These are phyloP conservation scores for Sphaerodactylus townsendi DNA, from an alignment of 2,113 vertebrate species.

Conservation along the genomic window DNA sequence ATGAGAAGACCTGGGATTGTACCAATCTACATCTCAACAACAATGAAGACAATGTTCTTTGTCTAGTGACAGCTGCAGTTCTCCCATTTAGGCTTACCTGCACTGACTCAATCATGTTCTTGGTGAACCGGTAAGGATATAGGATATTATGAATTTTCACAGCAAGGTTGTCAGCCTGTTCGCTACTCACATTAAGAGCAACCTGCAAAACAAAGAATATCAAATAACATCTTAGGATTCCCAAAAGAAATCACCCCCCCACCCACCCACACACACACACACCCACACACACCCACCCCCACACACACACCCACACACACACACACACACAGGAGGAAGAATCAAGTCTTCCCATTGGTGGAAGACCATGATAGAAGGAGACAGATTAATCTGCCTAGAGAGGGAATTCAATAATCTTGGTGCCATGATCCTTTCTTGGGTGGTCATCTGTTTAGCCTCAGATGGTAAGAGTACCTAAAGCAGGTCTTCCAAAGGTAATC, in stretches of 20 bases:
- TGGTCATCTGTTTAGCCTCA: too few species aligned
- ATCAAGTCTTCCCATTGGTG: too few species aligned
- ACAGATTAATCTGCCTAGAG: too few species aligned
- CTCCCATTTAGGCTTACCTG: conserved; percentile 71
- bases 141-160: conserved; percentile 96
- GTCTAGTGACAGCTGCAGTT: background rate
- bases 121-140: conserved; percentile 95
- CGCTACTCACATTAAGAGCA: conserved; percentile 86
- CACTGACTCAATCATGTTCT: conserved; percentile 94
- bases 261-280: rapidly evolving
- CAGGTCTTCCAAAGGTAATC: too few species aligned
- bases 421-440: too few species aligned
- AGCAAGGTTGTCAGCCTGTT: conserved; percentile 82
- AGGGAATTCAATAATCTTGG: too few species aligned
- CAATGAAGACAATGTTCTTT: conserved; percentile 13
- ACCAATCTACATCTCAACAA: background rate
- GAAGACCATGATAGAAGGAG: too few species aligned
- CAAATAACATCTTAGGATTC: background rate
- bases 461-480: too few species aligned
- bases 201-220: conserved; percentile 76
- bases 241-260: too few species aligned
- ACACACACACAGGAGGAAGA: background rate
- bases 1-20: too few species aligned
- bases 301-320: background rate
- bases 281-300: background rate